Percentiles rank a stretch among this genome's conserved stretches.
Conservation (phyloP, 2,113 vertebrate species). For the Caretta caretta region DNA sequence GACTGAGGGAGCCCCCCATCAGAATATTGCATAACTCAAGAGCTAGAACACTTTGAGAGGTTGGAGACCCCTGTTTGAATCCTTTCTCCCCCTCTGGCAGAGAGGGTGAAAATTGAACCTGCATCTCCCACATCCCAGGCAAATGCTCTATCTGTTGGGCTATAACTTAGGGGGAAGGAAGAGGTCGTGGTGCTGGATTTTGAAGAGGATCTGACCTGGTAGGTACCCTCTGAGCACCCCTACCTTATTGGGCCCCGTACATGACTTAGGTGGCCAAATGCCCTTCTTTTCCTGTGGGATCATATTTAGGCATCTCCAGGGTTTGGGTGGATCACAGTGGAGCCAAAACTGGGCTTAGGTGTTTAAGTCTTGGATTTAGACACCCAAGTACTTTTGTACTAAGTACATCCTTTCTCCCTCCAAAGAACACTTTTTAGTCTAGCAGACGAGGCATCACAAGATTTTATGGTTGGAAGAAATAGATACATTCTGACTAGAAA, state of each 20-base stretch:
- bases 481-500: background rate
- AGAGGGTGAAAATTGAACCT: background rate
- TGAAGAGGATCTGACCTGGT: background rate
- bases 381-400: background rate
- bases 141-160: background rate
- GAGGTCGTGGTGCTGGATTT: background rate
- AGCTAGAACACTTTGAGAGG: background rate
- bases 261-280: background rate
- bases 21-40: background rate
- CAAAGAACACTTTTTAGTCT: background rate
- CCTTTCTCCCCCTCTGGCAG: background rate
- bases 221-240: background rate
- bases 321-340: background rate
- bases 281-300: background rate
- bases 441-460: background rate
- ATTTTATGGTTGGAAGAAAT: background rate
- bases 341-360: background rate
- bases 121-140: background rate
- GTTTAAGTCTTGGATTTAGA: background rate
- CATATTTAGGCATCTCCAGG: background rate
- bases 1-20: background rate
- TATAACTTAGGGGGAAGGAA: background rate
- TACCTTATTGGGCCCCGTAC: background rate
- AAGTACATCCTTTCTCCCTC: background rate
- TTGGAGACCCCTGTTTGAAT: background rate